These are phyloP conservation scores for Spilogale gracilis DNA, from an alignment of 2,113 vertebrate genomes.

Conservation along the genomic window DNA sequence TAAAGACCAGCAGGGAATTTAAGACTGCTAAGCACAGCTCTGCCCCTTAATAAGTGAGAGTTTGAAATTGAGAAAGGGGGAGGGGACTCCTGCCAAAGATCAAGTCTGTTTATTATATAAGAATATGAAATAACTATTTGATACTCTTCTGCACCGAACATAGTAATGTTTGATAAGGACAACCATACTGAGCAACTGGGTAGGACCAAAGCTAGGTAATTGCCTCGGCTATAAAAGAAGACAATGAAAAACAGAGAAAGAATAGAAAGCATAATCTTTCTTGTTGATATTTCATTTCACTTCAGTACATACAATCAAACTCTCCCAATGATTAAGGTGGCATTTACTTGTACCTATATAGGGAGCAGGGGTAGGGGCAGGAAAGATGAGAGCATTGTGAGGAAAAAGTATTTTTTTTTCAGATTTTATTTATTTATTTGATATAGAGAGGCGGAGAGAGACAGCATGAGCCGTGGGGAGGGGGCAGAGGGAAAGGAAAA, in stretches of 20 bases:
- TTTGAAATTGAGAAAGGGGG: background rate
- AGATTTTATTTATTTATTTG: background rate
- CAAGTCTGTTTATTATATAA: background rate
- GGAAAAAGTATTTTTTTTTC: background rate
- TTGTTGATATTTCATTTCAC: background rate
- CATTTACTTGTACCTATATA: background rate
- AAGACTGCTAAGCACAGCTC: constrained; percentile 42
- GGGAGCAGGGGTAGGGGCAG: background rate
- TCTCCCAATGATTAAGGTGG: background rate
- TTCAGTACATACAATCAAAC: background rate
- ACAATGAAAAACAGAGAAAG: background rate
- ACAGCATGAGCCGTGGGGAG: background rate
- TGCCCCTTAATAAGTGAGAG: constrained; percentile 42
- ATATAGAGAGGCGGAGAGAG: background rate
- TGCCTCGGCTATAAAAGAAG: background rate
- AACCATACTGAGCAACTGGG: background rate
- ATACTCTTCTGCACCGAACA: background rate
- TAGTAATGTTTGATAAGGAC: background rate
- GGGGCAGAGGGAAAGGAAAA: background rate
- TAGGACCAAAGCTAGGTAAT: background rate
- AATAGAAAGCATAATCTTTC: background rate
- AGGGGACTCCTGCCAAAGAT: constrained; percentile 14
- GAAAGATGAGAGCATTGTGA: background rate
- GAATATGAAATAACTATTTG: background rate
- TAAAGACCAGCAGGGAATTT: constrained; percentile 28